Base-by-base conservation (phyloP, 2,797 vertebrate species). In the Synaphobranchus kaupii region DNA sequence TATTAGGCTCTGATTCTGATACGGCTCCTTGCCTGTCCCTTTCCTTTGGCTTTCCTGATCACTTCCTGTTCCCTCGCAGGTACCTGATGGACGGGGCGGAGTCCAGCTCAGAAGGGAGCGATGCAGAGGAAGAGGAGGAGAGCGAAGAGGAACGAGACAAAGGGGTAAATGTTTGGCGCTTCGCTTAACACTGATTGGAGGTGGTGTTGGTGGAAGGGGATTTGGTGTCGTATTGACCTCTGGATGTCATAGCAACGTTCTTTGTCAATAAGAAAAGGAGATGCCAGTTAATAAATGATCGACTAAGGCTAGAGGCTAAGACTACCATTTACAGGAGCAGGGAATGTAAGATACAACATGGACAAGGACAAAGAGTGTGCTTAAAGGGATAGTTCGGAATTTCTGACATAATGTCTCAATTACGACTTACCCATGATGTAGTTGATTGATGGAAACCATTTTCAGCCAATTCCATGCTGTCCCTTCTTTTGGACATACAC, bases 1-100 rank as follows among this genome's bases (percentile, higher is more conserved):
- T 39, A 39, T 2, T 39, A 39, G 39, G 39, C 39, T 39, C 39
- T 39, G 39, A 2, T 39, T 50, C 50, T 9, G 50, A 50, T 50
- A 50, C 0, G 50, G 8, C 50, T 50, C 50, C 6, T 50, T 50
- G 50, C 50, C 50, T 50, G 50, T 50, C 50, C 50, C 50, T 50
- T 7, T 50, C 50, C 0, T 50, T 0, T 4, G 1, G 58, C 58
- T 66, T 66, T 60, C 0, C 93, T 88, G 89, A 90, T 56, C 88
- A 83, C 31, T 87, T 85, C 39, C 28, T 76, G 28, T 60, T 25
- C 60, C 2, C 80, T 83, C 82, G 6, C 73, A 98, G 98, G 87
- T 98, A 98, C 93, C 93, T 97, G 93, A 97, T 98, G 96, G 96
- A 96, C 31, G 95, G 96, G 44, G 94, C 92, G 0, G 95, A 96